phyloP scores from a whole-genome alignment of 2,888 invertebrate genomes.

The Laothoe populi region DNA sequence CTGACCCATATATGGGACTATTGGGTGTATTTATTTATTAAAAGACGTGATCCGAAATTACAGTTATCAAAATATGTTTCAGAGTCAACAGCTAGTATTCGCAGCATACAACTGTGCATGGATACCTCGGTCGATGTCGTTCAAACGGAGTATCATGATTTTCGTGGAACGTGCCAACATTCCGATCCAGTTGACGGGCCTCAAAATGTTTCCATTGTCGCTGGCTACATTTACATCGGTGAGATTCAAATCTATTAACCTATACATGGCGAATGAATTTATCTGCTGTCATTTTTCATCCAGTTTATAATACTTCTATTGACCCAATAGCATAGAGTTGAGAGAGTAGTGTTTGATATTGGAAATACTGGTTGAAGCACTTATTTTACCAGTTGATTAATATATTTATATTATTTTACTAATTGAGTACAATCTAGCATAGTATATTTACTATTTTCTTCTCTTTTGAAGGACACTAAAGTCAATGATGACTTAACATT shows the following conservation, averaged over 20 bases:
- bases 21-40: no score
- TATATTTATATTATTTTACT: no score
- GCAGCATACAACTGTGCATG: conserved; percentile 66
- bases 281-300: neutral
- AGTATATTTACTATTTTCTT: no score
- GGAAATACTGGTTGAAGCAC: no score
- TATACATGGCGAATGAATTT: neutral
- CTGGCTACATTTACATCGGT: conserved; percentile 63
- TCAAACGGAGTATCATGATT: conserved; percentile 57
- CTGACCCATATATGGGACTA: no score
- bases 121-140: conserved; percentile 57
- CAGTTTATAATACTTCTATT: neutral
- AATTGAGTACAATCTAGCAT: no score
- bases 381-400: no score
- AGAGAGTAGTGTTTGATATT: no score
- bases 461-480: no score
- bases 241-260: conserved; percentile 31
- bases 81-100: conserved; percentile 58
- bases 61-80: conserved; percentile 6
- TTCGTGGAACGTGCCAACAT: conserved; percentile 58
- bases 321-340: no score
- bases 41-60: no score
- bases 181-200: conserved; percentile 56
- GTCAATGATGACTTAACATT: no score
- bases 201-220: conserved; percentile 62